Conservation (phyloP, 2,797 vertebrate species). For the Pterois miles region DNA sequence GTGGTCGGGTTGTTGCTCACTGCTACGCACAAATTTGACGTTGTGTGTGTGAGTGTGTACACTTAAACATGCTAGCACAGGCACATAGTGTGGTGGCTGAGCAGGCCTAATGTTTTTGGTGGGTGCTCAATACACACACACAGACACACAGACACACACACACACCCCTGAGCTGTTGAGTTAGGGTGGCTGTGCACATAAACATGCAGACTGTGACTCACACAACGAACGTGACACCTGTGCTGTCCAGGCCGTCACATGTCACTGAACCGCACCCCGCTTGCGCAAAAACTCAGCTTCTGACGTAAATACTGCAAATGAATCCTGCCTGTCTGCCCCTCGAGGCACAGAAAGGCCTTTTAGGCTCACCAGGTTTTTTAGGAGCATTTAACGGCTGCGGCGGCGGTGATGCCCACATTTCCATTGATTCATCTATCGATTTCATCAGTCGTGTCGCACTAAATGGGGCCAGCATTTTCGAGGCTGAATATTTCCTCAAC, state of each 20-base stretch:
- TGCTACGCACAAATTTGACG: background rate
- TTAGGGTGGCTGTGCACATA: constrained; percentile 20
- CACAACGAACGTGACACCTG: constrained; percentile 56
- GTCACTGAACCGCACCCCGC: constrained; percentile 54
- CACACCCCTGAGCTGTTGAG: constrained; percentile 11
- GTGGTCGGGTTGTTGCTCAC: constrained; percentile 13
- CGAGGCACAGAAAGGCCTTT: constrained; percentile 16
- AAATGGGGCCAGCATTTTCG: constrained; percentile 17
- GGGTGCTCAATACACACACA: constrained; percentile 26
- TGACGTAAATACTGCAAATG: constrained; percentile 50
- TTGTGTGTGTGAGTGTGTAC: constrained; percentile 15
- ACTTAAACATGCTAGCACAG: constrained; percentile 61
- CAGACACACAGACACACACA: constrained; percentile 15
- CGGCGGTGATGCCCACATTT: constrained; percentile 24
- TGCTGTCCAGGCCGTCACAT: constrained; percentile 32
- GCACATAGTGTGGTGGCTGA: constrained; percentile 49
- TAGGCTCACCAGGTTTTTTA: background rate
- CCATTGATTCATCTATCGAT: constrained; percentile 67
- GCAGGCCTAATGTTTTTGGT: constrained; percentile 41
- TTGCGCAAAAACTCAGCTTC: constrained; percentile 36
- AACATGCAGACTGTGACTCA: constrained; percentile 72
- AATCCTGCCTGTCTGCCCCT: constrained; percentile 35
- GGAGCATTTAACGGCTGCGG: constrained; percentile 19
- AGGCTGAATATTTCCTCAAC: constrained; percentile 60
- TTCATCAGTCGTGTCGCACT: constrained; percentile 36